These are phyloP conservation scores for Anthonomus grandis DNA, from an alignment of 1,140 invertebrate genomes.

Conservation along the genomic window DNA sequence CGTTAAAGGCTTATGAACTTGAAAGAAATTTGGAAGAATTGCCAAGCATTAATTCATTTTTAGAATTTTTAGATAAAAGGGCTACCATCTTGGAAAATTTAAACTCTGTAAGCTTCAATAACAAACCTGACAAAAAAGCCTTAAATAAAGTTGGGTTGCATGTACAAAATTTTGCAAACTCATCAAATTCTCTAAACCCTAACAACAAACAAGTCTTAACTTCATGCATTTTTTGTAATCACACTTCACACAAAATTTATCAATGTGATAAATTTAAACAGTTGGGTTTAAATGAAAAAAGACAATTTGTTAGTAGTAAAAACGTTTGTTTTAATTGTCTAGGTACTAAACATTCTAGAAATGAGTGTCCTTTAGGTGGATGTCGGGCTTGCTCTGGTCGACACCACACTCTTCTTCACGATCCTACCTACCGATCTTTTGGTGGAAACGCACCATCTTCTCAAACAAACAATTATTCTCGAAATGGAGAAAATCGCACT, in stretches of 20 bases:
- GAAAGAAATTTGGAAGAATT: not conserved
- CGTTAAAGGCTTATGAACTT: not conserved
- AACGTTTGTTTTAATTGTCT: conserved; percentile 21
- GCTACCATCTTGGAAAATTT: not conserved
- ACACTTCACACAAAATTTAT: conserved; percentile 11
- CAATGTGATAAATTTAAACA: not conserved
- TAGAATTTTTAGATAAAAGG: not conserved
- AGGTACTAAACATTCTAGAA: conserved; percentile 3
- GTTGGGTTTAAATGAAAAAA: not conserved
- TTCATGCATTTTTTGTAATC: conserved; percentile 7
- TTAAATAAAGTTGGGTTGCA: no score
- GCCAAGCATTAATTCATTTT: not conserved
- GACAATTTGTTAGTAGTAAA: conserved; percentile 1
- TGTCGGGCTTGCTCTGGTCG: conserved; percentile 7
- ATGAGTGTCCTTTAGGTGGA: conserved; percentile 6
- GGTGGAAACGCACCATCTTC: not conserved
- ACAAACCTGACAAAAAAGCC: no score
- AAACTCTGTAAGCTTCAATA: not conserved
- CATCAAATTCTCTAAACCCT: not conserved
- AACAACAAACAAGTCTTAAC: not conserved
- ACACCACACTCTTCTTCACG: conserved; percentile 15
- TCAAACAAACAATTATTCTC: not conserved
- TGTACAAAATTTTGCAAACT: no score
- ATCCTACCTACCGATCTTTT: not conserved
- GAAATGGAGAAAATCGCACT: not conserved